Evolutionary conservation across 2,797 vertebrate species (phyloP).

Genomic region (Pteropus rufus): DNA sequence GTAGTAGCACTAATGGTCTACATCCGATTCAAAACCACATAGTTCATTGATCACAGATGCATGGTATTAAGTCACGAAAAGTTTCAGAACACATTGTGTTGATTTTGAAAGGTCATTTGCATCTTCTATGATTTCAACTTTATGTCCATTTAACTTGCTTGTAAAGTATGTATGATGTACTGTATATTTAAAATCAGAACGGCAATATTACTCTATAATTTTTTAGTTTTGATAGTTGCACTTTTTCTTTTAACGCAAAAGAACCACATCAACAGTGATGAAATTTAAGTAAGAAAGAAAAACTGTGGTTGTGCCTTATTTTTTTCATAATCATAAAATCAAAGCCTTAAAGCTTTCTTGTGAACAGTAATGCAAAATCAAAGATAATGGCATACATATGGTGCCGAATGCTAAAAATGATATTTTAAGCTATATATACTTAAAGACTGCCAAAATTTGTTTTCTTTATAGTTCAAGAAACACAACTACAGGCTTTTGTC

Average conservation of each 20-base stretch:
- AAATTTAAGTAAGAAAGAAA: constrained; percentile 87
- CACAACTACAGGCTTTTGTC: constrained; percentile 88
- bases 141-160: constrained; percentile 87
- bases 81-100: constrained; percentile 88
- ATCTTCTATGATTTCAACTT: constrained; percentile 87
- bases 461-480: constrained; percentile 90
- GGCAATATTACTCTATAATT: constrained; percentile 88
- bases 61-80: constrained; percentile 91
- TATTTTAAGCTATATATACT: constrained; percentile 92
- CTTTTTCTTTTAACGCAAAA: constrained; percentile 86
- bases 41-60: constrained; percentile 91
- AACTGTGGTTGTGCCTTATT: constrained; percentile 87
- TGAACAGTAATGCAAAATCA: constrained; percentile 94
- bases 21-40: constrained; percentile 91
- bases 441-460: constrained; percentile 90
- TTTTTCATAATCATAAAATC: constrained; percentile 88
- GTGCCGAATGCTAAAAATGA: constrained; percentile 91
- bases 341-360: constrained; percentile 88
- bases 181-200: constrained; percentile 88
- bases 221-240: constrained; percentile 89
- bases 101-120: constrained; percentile 87
- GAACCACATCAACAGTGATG: constrained; percentile 90
- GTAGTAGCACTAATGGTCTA: constrained; percentile 92
- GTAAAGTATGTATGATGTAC: constrained; percentile 87
- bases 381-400: constrained; percentile 93